Base-by-base conservation (phyloP, 2,888 invertebrate genomes). In the Noctuana brunneofusca region DNA sequence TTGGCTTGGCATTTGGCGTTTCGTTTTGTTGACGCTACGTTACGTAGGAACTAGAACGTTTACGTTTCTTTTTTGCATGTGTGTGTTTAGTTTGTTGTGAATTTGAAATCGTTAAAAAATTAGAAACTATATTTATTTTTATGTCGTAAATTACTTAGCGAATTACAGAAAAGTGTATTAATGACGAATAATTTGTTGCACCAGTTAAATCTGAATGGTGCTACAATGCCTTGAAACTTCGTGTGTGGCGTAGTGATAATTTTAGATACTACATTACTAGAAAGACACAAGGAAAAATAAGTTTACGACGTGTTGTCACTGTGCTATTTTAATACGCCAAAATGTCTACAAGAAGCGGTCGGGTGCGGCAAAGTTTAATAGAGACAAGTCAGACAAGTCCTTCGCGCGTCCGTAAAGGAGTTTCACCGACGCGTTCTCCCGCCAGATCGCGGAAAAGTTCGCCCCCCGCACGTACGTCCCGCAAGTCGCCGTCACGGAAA, bases 321-420 rank as follows among this genome's bases (percentile, higher is more conserved):
- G 22, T n/a, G 6, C 65, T 67, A 48, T 58, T 64, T 60, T 65
- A 35, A 52, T 68, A 67, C 41, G 12, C 8, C 80, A 77, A 70
- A 77, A 81, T 90, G 90, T 89, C 88, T 72, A 89, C 89, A 58
- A 86, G 89, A 81, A 89, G 89, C 68, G 86, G 85, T 70, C 78
- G 84, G 66, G 72, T 81, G 46, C 80, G 87, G 75, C 71, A 81
- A 35, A 84, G 80, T 74, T 71, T 76, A 59, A 72, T 76, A 46
- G 87, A 87, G 38, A 73, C 76, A 35, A 89, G 86, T 79, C 88
- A 87, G 38, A 73, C 76, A 35, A 89, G 86, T 79, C 88, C 91
- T 46, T 79, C 86, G 18, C 76, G 81, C 38, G 80, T 79, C 66
- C 80, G 86, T 24, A 88, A 85, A 79, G 80, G 84, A 60, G 72